A percentile compares a stretch with the other conserved stretches of the same genome.
phyloP scores from a whole-genome alignment of 1,140 invertebrate species.

The Campoletis sonorensis region DNA sequence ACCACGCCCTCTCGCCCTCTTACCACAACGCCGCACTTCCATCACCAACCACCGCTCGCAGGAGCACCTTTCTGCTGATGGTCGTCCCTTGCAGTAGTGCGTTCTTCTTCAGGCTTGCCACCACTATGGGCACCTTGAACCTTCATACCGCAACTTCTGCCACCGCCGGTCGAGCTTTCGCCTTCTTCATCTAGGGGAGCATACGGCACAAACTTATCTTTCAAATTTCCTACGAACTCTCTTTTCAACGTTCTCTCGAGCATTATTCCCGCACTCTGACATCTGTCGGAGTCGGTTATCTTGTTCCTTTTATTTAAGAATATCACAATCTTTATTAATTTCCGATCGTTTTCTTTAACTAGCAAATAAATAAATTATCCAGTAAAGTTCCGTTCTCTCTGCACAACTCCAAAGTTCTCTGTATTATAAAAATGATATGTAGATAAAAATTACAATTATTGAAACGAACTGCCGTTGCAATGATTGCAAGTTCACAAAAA shows the following conservation, averaged over 20 bases:
- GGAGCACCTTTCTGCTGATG: constrained; percentile 21
- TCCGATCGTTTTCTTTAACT: neutral
- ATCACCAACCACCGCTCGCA: constrained; percentile 38
- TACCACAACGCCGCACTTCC: constrained; percentile 50
- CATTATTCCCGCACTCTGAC: constrained; percentile 54
- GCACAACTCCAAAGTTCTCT: no score
- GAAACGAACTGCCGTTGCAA: neutral
- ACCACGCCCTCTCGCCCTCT: constrained; percentile 64
- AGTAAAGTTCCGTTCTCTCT: no score
- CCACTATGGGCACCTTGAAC: constrained; percentile 50
- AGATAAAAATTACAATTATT: no score
- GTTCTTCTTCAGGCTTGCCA: constrained; percentile 36
- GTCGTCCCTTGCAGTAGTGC: neutral
- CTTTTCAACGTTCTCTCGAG: constrained; percentile 49
- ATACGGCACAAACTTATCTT: constrained; percentile 15
- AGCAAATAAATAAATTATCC: no score
- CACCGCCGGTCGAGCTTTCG: constrained; percentile 33
- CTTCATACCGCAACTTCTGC: constrained; percentile 57
- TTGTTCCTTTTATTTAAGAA: neutral
- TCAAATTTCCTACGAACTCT: neutral
- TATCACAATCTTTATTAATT: neutral
- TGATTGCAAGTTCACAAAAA: no score
- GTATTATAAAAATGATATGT: no score
- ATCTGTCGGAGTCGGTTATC: neutral
- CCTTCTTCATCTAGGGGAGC: constrained; percentile 35